Percentiles rank a stretch among this genome's conserved stretches.
These are phyloP conservation scores for Pterophyllum scalare DNA, from an alignment of 2,113 vertebrate species.

Conservation along the genomic window DNA sequence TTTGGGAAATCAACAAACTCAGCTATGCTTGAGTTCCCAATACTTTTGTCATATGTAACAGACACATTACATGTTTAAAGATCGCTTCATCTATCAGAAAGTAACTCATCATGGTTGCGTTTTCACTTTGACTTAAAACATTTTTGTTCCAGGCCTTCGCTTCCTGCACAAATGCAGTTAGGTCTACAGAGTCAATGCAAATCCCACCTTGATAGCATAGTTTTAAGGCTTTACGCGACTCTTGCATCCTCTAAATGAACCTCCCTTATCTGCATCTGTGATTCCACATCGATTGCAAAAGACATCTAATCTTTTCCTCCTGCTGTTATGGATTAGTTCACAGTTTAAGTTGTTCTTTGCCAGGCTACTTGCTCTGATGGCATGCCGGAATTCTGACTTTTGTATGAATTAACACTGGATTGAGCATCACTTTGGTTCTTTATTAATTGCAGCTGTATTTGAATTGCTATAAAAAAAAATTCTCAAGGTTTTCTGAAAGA, in stretches of 20 bases:
- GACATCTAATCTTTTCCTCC: background rate
- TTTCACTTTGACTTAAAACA: slow-evolving; percentile 2
- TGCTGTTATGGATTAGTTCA: background rate
- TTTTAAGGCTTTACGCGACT: background rate
- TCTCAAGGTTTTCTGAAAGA: background rate
- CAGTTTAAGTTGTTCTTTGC: background rate
- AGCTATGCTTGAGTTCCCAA: background rate
- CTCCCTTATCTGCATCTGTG: background rate
- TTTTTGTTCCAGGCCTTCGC: background rate
- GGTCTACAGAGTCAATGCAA: background rate
- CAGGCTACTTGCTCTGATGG: background rate
- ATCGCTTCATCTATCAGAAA: background rate
- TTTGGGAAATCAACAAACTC: background rate
- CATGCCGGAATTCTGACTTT: slow-evolving; percentile 32
- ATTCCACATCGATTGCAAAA: slow-evolving; percentile 4
- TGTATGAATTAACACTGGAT: background rate
- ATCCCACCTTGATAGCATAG: background rate
- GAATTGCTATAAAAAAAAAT: background rate
- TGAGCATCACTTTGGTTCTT: background rate
- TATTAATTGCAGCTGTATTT: background rate
- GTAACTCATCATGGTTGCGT: background rate
- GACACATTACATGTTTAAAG: background rate
- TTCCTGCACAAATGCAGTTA: background rate
- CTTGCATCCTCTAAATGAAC: background rate
- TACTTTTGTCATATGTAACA: background rate